A percentile compares a stretch with the other conserved stretches of the same genome.
Evolutionary conservation across 2,888 invertebrate species (phyloP).

Genomic region (Leucozona laternaria): DNA sequence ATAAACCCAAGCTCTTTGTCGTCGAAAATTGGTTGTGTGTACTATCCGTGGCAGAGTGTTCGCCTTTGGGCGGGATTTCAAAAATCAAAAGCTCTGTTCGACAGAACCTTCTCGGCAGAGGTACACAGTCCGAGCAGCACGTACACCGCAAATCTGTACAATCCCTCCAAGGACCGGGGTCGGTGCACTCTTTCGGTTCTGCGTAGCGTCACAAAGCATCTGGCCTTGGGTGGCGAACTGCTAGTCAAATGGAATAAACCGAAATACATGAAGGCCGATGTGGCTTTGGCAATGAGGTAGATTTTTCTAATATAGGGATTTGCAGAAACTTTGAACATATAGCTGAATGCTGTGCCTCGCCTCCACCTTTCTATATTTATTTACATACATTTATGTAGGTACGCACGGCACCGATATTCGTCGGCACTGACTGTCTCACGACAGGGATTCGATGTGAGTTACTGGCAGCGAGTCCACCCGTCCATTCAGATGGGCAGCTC

Average conservation of each 20-base stretch:
- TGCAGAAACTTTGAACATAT: constrained; percentile 25
- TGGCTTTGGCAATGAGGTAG: constrained; percentile 80
- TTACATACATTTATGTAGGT: constrained; percentile 77
- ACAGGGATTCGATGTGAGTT: constrained; percentile 82
- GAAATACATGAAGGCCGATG: constrained; percentile 77
- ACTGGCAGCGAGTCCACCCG: constrained; percentile 82
- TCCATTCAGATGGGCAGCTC: constrained; percentile 81
- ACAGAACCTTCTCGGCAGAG: constrained; percentile 80
- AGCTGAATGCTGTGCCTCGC: neutral
- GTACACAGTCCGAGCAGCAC: constrained; percentile 79
- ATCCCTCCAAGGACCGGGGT: constrained; percentile 79
- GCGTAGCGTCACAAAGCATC: constrained; percentile 80
- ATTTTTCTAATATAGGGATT: constrained; percentile 7
- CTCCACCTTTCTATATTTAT: neutral
- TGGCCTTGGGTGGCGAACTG: constrained; percentile 81
- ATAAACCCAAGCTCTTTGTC: constrained; percentile 82
- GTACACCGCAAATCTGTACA: constrained; percentile 80
- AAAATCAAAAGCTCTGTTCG: constrained; percentile 77
- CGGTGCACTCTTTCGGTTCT: constrained; percentile 81
- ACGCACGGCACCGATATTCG: constrained; percentile 79
- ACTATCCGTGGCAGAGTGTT: constrained; percentile 78
- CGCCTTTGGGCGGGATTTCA: constrained; percentile 79
- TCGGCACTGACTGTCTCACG: constrained; percentile 81
- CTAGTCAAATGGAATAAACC: constrained; percentile 81
- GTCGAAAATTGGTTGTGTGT: constrained; percentile 81